Percentiles rank a stretch among this genome's conserved stretches.
Conservation (phyloP, 2,888 invertebrate genomes). For the Copidosoma aretas region DNA sequence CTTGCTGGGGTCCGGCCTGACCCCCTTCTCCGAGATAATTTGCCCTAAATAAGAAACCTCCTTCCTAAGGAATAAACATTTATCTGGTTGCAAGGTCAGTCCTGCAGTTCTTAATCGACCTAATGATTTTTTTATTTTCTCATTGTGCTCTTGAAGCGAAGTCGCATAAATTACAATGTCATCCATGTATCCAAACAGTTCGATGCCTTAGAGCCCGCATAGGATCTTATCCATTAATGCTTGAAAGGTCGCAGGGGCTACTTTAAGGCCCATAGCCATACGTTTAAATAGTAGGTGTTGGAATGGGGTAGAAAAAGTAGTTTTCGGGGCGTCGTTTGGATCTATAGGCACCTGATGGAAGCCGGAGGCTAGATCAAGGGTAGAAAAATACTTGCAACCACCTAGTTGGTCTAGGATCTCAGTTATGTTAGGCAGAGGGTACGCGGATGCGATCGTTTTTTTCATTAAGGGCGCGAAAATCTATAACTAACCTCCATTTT, state of each 20-base stretch:
- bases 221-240: too few species aligned
- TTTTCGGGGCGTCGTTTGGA: neutral
- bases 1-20: conserved; percentile 3
- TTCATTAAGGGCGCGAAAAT: conserved; percentile 48
- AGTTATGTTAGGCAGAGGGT: conserved; percentile 50
- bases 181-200: conserved; percentile 1
- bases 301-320: neutral
- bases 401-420: conserved; percentile 48
- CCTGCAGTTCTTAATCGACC: conserved; percentile 7
- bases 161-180: neutral
- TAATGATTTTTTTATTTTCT: conserved; percentile 19
- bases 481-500: conserved; percentile 45
- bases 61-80: conserved; percentile 24
- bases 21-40: conserved; percentile 5
- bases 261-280: neutral
- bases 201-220: too few species aligned
- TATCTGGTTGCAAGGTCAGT: conserved; percentile 13
- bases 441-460: conserved; percentile 46
- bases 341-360: neutral
- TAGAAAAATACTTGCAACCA: conserved; percentile 42
- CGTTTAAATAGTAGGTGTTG: conserved; percentile 1
- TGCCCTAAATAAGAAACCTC: conserved; percentile 23
- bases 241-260: too few species aligned
- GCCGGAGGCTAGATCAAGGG: conserved; percentile 41
- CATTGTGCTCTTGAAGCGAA: too few species aligned